phyloP scores from a whole-genome alignment of 2,888 invertebrate species.

The Chrysopilus asiliformis region DNA sequence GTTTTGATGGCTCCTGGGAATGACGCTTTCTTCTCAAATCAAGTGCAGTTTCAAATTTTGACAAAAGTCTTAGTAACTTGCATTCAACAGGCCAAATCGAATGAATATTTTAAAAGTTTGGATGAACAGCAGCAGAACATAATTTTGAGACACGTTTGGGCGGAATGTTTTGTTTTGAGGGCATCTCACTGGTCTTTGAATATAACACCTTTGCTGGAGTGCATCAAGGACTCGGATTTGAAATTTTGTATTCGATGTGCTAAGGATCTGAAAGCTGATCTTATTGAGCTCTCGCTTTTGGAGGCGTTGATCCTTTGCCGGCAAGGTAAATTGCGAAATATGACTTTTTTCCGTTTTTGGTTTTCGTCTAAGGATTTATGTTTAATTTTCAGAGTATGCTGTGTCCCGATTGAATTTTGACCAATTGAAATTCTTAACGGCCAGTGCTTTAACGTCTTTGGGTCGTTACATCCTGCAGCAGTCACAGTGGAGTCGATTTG shows the following conservation, averaged over 20 bases:
- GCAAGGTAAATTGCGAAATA: slow-evolving; percentile 29
- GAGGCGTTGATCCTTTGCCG: slow-evolving; percentile 40
- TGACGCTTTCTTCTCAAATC: slow-evolving; percentile 8
- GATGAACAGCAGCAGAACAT: slow-evolving; percentile 40
- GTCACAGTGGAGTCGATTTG: slow-evolving; percentile 31
- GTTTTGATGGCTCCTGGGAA: not conserved
- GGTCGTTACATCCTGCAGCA: slow-evolving; percentile 31
- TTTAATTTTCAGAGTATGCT: slow-evolving; percentile 24
- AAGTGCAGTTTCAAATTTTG: slow-evolving; percentile 41
- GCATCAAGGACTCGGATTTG: slow-evolving; percentile 27
- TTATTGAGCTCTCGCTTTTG: slow-evolving; percentile 38
- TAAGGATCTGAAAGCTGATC: slow-evolving; percentile 34
- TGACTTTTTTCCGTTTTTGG: not conserved
- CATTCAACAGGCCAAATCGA: slow-evolving; percentile 42
- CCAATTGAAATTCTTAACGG: slow-evolving; percentile 27
- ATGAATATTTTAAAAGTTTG: slow-evolving; percentile 40
- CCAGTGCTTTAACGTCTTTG: slow-evolving; percentile 28
- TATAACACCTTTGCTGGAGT: slow-evolving; percentile 30
- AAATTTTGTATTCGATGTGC: slow-evolving; percentile 32
- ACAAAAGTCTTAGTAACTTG: slow-evolving; percentile 46
- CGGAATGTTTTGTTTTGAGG: slow-evolving; percentile 43
- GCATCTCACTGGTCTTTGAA: slow-evolving; percentile 44
- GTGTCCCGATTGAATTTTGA: slow-evolving; percentile 23
- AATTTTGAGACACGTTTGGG: slow-evolving; percentile 45
- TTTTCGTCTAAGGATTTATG: not conserved